Evolutionary conservation across 2,888 invertebrate genomes (phyloP).

Genomic region (Subacronicta megacephala): DNA sequence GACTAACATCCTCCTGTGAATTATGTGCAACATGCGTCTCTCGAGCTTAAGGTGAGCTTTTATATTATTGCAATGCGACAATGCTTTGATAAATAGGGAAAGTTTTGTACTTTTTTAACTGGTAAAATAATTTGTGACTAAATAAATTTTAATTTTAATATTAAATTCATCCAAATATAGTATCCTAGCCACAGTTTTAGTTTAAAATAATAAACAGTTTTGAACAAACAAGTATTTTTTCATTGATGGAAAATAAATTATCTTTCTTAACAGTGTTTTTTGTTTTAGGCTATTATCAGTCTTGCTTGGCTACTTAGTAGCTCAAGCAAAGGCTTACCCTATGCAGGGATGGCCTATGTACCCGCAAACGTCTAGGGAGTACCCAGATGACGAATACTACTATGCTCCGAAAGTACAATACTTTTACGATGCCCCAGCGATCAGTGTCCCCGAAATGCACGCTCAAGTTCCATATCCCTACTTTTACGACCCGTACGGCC

Average conservation of each 20-base stretch:
- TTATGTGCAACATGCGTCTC: slow-evolving; percentile 78
- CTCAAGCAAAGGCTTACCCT: slow-evolving; percentile 81
- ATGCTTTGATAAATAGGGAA: not conserved
- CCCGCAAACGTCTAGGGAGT: slow-evolving; percentile 87
- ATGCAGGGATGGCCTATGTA: slow-evolving; percentile 85
- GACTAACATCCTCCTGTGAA: slow-evolving; percentile 71
- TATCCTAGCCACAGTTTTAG: too few relatives aligned
- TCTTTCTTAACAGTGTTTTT: slow-evolving; percentile 28
- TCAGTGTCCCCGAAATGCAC: slow-evolving; percentile 78
- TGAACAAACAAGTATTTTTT: too few relatives aligned
- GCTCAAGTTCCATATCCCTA: slow-evolving; percentile 82
- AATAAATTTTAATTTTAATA: too few relatives aligned
- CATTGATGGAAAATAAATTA: not conserved
- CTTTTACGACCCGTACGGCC: slow-evolving; percentile 85
- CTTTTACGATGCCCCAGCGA: slow-evolving; percentile 80
- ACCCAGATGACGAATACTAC: slow-evolving; percentile 89
- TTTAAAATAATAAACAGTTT: too few relatives aligned
- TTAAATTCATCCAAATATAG: too few relatives aligned
- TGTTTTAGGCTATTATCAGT: slow-evolving; percentile 79
- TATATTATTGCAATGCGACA: slow-evolving; percentile 12
- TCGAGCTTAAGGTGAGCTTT: slow-evolving; percentile 77
- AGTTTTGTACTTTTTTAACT: not conserved
- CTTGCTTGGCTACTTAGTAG: slow-evolving; percentile 85
- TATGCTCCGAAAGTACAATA: slow-evolving; percentile 88
- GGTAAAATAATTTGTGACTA: not conserved